Evolutionary conservation across 2,888 invertebrate species (phyloP).

Genomic region (Erebia ligea): DNA sequence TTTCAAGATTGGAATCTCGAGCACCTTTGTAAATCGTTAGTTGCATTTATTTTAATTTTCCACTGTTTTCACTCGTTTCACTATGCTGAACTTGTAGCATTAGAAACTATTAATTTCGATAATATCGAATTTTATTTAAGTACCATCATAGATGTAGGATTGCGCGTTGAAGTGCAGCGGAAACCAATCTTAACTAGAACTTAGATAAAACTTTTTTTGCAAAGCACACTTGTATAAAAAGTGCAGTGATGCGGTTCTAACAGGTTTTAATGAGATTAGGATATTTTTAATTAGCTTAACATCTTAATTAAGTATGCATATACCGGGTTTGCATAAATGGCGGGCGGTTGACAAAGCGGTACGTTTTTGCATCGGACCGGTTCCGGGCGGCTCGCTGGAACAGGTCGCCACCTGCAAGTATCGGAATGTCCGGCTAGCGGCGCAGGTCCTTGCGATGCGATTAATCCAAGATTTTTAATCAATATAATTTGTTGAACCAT

Average conservation of each 20-base stretch:
- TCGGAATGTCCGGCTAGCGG: slow-evolving; percentile 63
- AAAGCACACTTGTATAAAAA: not conserved
- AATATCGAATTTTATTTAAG: not conserved
- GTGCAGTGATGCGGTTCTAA: slow-evolving; percentile 22
- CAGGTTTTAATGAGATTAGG: slow-evolving; percentile 34
- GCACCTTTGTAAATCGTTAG: no score
- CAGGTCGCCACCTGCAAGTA: slow-evolving; percentile 74
- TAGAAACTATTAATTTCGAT: not conserved
- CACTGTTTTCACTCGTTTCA: no score
- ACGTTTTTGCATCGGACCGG: slow-evolving; percentile 58
- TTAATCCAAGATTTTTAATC: slow-evolving; percentile 50
- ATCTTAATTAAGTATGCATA: slow-evolving; percentile 41
- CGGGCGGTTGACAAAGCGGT: slow-evolving; percentile 45
- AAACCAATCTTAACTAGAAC: not conserved
- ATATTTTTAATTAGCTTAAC: slow-evolving; percentile 38
- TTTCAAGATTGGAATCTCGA: no score
- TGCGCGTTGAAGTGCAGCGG: no score
- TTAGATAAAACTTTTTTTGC: no score
- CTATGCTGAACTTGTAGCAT: no score
- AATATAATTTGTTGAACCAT: slow-evolving; percentile 14
- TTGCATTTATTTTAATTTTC: no score
- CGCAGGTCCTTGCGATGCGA: slow-evolving; percentile 38
- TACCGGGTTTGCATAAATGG: slow-evolving; percentile 44
- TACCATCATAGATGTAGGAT: no score
- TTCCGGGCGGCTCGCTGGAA: slow-evolving; percentile 52